Percentiles rank a stretch among this genome's conserved stretches.
These are phyloP conservation scores for Zaprionus taronus DNA, from an alignment of 1,140 invertebrate species.

Conservation along the genomic window DNA sequence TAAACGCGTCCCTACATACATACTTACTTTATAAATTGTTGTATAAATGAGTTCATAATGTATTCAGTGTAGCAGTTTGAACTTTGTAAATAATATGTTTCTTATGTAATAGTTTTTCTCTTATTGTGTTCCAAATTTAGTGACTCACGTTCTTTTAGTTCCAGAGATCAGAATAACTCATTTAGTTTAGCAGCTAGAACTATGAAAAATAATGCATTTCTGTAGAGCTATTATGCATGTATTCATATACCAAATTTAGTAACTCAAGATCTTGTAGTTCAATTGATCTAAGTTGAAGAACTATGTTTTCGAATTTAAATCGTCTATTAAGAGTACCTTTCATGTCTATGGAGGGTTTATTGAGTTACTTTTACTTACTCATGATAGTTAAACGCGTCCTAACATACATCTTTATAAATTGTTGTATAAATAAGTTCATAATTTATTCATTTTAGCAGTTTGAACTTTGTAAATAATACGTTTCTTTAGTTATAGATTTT, in stretches of 20 bases:
- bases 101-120: neutral
- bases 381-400: no score
- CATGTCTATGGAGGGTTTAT: no score
- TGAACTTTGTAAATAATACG: neutral
- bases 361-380: neutral
- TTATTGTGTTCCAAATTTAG: neutral
- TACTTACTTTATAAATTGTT: neutral
- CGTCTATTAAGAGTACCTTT: no score
- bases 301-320: no score
- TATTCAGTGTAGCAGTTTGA: neutral
- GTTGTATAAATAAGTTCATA: neutral
- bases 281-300: neutral
- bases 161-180: slow-evolving; percentile 1
- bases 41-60: neutral
- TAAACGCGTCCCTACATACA: no score
- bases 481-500: neutral
- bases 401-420: neutral
- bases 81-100: neutral
- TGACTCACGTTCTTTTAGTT: neutral
- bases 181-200: neutral
- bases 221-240: neutral
- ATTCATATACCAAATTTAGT: neutral
- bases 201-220: neutral
- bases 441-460: neutral
- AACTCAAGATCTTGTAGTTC: neutral